Base-by-base conservation (phyloP, 2,113 vertebrate species). In the Cichladusa arquata region DNA sequence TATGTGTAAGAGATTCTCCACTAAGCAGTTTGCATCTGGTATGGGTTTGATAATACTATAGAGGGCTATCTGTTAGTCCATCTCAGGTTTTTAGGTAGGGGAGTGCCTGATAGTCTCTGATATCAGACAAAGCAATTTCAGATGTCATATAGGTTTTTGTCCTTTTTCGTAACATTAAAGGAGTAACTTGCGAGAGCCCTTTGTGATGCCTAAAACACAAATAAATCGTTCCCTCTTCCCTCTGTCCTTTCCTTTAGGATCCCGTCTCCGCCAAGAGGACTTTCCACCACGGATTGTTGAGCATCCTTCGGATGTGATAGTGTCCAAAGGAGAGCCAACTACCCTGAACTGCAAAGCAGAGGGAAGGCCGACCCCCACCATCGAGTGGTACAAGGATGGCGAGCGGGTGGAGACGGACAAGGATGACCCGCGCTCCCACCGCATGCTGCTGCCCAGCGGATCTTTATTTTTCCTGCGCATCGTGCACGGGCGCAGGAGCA, bases 271-370 rank as follows among this genome's bases (percentile, higher is more conserved):
- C 85, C 99, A 99, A 88, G 99, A 99, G 96, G 99, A 99, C 96
- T 99, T 98, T n/a, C 98, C 99, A 26, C 99, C 99, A 4, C 98
- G 99, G 91, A 99, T 99, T 50, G 99, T 99, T 92, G 99, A 99
- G 93, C 99, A 99, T 95, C 99, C 99, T 74, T 99, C 99, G 10
- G 99, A 99, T 92, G 99, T 99, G 96, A 99, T 99, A 31, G 99
- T 99, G 48, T 99, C 99, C 57, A 99, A 99, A 96, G 99, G 99
- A 77, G 99, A 99, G 92, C 99, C 99, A 8, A 99, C 99, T 56
- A 99, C 99, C 44, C 98, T 99, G 95, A 99, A 99, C 98, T 99
- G 99, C 90, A 99, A 99, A 93, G 99, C 99, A 1, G 99, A 99
- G 95, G 99, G 99, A 25, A 92, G 99, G n/a, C 99, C 99, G 1